Base-by-base conservation (phyloP, 2,113 vertebrate species). In the Mus spicilegus region DNA sequence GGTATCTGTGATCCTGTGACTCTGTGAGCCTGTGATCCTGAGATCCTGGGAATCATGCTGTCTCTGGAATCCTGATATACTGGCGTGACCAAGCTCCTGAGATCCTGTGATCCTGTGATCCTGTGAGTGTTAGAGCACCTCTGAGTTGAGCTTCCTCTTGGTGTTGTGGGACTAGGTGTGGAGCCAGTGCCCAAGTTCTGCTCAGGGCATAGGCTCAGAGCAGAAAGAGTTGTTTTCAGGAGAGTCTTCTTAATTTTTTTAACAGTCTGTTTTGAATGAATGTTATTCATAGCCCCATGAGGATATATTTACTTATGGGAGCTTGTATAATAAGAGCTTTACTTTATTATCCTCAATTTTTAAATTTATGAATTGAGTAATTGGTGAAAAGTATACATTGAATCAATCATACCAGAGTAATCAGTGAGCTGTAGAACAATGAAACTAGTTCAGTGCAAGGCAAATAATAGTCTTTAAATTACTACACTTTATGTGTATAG, bases 241-340 rank as follows among this genome's bases (percentile, higher is more conserved):
- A 73, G 7, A 51, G 19, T 2, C 7, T 61, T 6, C 49, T 84
- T 24, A 80, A 11, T 42, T 42, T n/a, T 69, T 84, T 49, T 36
- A 49, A 65, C 28, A 54, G 46, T 93, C 69, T 92, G 39, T 76
- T 91, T 93, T 86, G 36, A 80, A 10, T 80, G 49, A 73, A 6
- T 77, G 7, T n/a, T 24, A 89, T 58, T 72, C 95, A 42, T 63
- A 93, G 92, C 88, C 78, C 81, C 88, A 77, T 78, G 11, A 77
- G 92, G 19, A 86, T 73, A 70, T 46, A 76, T 96, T 92, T 82
- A 88, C 82, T 95, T 89, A 36, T 96, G 30, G 87, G 67, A 92
- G 17, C 92, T 36, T 65, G 13, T 28, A 86, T 95, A 84, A 14
- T 82, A 77, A 90, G 90, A 12, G 13, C 10, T 42, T 65, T 87